A percentile compares a stretch with the other conserved stretches of the same genome.
These are phyloP conservation scores for Caerostris darwini DNA, from an alignment of 1,140 invertebrate genomes.

Conservation along the genomic window DNA sequence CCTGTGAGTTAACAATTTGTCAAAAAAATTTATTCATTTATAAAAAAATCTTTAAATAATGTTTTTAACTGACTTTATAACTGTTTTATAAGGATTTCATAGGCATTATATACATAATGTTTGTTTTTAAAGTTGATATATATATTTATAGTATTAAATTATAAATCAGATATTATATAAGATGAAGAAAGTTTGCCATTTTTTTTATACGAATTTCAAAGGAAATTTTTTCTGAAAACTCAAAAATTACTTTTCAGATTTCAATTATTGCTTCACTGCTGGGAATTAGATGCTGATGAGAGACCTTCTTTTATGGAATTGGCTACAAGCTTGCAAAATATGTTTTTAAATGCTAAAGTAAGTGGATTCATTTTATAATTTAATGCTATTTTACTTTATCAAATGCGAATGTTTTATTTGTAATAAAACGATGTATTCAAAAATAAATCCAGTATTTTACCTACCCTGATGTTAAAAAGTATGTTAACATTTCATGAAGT, in stretches of 20 bases:
- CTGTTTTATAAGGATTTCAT: conserved; percentile 11
- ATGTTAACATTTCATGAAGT: background rate
- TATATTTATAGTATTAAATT: no score
- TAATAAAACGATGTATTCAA: no score
- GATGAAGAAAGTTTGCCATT: no score
- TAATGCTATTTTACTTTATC: background rate
- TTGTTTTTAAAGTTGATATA: no score
- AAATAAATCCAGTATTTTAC: no score
- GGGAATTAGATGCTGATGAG: conserved; percentile 90
- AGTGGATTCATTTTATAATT: background rate
- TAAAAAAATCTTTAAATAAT: background rate
- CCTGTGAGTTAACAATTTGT: conserved; percentile 82
- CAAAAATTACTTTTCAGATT: conserved; percentile 80
- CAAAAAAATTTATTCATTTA: background rate
- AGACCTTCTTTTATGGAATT: conserved; percentile 87
- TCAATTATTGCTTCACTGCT: conserved; percentile 91
- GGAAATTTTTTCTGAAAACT: no score
- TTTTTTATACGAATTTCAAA: no score
- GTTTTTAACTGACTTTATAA: conserved; percentile 19
- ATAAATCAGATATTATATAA: no score
- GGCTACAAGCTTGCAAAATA: conserved; percentile 77
- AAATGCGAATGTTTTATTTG: no score
- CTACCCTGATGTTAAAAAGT: background rate
- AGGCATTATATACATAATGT: background rate
- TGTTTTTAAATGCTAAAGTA: conserved; percentile 74